phyloP scores from a whole-genome alignment of 1,140 invertebrate species.

The Drosophila orena region DNA sequence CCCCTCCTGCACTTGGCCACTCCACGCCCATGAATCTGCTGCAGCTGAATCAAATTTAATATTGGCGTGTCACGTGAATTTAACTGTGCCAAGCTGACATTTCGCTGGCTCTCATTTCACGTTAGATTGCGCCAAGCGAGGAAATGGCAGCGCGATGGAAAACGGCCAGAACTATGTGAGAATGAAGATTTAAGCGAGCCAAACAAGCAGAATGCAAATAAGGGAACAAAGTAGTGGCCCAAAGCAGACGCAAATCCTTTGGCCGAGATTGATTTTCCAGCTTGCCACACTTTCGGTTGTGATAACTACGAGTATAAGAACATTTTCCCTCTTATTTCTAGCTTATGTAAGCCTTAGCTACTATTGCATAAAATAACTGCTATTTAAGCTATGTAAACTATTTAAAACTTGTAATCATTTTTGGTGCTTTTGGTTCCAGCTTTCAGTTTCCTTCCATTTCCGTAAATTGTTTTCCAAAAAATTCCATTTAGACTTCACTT shows the following conservation, averaged over 20 bases:
- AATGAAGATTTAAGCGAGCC: not conserved
- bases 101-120: constrained; percentile 49
- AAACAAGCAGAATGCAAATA: not conserved
- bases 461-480: not conserved
- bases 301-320: too few relatives aligned
- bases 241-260: too few relatives aligned
- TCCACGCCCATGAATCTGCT: constrained; percentile 15
- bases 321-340: too few relatives aligned
- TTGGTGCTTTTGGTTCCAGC: too few relatives aligned
- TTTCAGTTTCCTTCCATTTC: too few relatives aligned
- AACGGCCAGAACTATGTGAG: not conserved
- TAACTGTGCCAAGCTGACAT: constrained; percentile 66
- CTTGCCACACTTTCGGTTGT: too few relatives aligned
- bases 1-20: not conserved
- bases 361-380: too few relatives aligned
- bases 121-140: constrained; percentile 45
- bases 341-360: too few relatives aligned
- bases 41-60: constrained; percentile 75
- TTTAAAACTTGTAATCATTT: too few relatives aligned
- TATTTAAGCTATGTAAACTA: too few relatives aligned
- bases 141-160: not conserved
- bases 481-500: constrained; percentile 23
- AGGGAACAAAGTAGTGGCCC: not conserved
- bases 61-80: constrained; percentile 79
- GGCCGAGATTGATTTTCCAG: too few relatives aligned